Evolutionary conservation across 2,797 vertebrate genomes (phyloP).

Genomic region (Danio aesculapii): DNA sequence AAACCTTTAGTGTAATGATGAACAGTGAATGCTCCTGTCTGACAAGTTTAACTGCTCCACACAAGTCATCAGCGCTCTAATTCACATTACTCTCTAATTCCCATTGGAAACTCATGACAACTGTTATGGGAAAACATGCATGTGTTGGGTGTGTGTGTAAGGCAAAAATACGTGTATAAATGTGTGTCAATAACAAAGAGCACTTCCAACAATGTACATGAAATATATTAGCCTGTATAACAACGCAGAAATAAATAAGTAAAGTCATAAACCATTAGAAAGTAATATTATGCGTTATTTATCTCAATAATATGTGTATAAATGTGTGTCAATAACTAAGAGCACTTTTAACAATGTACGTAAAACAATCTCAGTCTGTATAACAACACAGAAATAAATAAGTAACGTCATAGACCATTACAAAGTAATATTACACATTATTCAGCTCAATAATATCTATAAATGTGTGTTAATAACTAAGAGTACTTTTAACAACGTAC

Average conservation of each 20-base stretch:
- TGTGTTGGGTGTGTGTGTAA: constrained; percentile 5
- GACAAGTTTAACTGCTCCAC: constrained; percentile 12
- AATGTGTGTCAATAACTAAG: not conserved
- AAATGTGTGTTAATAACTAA: not conserved
- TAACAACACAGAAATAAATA: not conserved
- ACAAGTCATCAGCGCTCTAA: not conserved
- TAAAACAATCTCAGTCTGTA: not conserved
- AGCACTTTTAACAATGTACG: not conserved
- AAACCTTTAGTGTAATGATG: constrained; percentile 24
- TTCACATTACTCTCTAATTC: not conserved
- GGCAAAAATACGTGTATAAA: not conserved
- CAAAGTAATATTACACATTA: not conserved
- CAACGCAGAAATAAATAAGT: not conserved
- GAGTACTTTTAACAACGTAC: not conserved
- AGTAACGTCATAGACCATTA: not conserved
- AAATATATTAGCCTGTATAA: not conserved
- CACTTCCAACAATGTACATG: not conserved
- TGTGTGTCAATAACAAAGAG: not conserved
- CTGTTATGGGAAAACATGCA: not conserved
- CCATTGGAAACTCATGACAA: constrained; percentile 15
- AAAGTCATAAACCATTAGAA: not conserved
- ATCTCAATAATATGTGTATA: too few relatives aligned
- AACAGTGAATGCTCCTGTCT: constrained; percentile 13
- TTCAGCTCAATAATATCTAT: not conserved
- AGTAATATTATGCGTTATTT: not conserved